Evolutionary conservation across 1,140 invertebrate species (phyloP).

Genomic region (Phortica variegata): DNA sequence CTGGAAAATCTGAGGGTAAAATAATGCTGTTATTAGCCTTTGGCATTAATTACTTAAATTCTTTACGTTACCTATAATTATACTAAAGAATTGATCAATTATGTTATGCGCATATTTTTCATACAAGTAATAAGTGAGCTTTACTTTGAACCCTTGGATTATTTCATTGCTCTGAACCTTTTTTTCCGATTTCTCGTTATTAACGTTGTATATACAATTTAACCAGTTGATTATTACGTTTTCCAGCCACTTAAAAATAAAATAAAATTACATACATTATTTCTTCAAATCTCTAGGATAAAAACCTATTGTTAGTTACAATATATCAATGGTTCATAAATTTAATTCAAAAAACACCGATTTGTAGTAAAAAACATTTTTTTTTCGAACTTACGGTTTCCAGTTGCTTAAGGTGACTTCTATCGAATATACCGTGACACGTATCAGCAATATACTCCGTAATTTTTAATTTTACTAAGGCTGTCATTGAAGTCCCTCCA

Average conservation of each 20-base stretch:
- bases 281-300: not conserved
- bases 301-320: not conserved
- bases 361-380: not conserved
- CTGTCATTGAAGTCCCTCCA: conserved; percentile 77
- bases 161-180: no score
- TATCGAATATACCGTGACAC: conserved; percentile 82
- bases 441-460: conserved; percentile 75
- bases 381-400: conserved; percentile 63
- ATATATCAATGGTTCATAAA: not conserved
- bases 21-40: not conserved
- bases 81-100: conserved; percentile 92
- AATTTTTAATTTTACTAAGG: conserved; percentile 78
- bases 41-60: not conserved
- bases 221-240: conserved; percentile 82
- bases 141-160: conserved; percentile 71
- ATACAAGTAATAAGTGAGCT: conserved; percentile 82
- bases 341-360: not conserved
- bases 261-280: not conserved
- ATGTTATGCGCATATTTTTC: conserved; percentile 85
- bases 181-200: conserved; percentile 60
- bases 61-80: conserved; percentile 78
- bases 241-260: conserved; percentile 72
- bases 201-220: conserved; percentile 69
- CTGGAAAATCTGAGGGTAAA: conserved; percentile 77
- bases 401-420: conserved; percentile 70